Evolutionary conservation across 2,113 vertebrate species (phyloP), one percentile per base, ranked within the genome.

Genomic region (Notiomystis cincta): DNA sequence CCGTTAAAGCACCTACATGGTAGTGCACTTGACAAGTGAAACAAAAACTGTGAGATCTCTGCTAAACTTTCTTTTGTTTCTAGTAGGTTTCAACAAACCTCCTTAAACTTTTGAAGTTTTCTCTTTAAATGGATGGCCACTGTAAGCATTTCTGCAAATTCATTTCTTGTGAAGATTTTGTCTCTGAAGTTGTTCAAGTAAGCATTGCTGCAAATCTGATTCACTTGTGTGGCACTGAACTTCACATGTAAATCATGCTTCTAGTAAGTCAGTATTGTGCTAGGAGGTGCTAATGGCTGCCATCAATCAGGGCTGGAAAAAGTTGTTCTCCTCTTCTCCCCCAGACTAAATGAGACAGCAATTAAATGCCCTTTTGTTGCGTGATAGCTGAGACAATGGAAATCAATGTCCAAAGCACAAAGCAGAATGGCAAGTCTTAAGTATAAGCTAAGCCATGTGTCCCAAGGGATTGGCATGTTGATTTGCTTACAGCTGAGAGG

Each of bases 371-470:
- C 95, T 90, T 94, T 97, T 96, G 88, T 96, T 86, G 79, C 38
- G 23, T 95, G 95, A 95, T 97, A 94, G 96, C 93, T 89, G 90
- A 96, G 93, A 97, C 92, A 97, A 96, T 97, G 81, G 85, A 96
- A 97, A 94, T 96, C 95, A 96, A 96, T 93, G 93, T 94, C 93
- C 90, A 96, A 92, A 93, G 95, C 71, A 87, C 90, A 95, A 94
- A 88, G 93, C 57, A 92, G 85, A 95, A 84, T 96, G 88, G 92
- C 90, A 96, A 92, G 88, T 92, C 92, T 93, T 94, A 92, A 96
- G 64, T 94, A 81, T 92, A 94, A 97, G 31, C 85, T 95, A 89
- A 93, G 79, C 79, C 96, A 33, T 90, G 90, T 89, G 90, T 94
- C 93, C 95, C 82, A 58, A 92, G 82, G 90, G 95, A 95, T 91